These are phyloP conservation scores for Hesperia comma DNA, from an alignment of 2,888 invertebrate species.

Conservation along the genomic window DNA sequence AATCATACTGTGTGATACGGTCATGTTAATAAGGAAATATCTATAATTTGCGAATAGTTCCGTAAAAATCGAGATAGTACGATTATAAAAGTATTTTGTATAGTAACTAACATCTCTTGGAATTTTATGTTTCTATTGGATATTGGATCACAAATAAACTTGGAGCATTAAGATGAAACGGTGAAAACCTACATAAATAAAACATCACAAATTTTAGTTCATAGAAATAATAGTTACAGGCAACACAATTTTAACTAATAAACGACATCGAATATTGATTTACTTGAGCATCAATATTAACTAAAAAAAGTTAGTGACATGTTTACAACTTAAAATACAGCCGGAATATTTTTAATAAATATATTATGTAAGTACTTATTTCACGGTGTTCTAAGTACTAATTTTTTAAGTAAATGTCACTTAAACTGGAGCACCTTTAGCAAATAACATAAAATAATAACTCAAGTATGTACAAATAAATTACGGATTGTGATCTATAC, in stretches of 20 bases:
- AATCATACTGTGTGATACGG: no score
- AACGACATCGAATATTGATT: not conserved
- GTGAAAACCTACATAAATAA: no score
- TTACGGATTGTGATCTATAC: slow-evolving; percentile 22
- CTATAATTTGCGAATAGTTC: no score
- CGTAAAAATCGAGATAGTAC: no score
- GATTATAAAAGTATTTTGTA: no score
- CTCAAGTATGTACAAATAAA: slow-evolving; percentile 25
- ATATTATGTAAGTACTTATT: slow-evolving; percentile 13
- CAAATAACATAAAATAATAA: slow-evolving; percentile 3
- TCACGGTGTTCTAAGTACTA: no score
- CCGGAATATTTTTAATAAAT: slow-evolving; percentile 3
- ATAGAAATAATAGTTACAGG: not conserved
- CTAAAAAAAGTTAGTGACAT: not conserved
- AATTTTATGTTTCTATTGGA: no score
- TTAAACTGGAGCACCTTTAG: slow-evolving; percentile 20
- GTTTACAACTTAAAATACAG: slow-evolving; percentile 6
- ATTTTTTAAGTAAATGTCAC: slow-evolving; percentile 2
- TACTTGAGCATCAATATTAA: not conserved
- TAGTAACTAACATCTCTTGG: no score
- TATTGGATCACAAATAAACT: no score
- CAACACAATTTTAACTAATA: not conserved
- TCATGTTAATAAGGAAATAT: no score
- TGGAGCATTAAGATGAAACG: no score
- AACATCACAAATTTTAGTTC: no score